Conservation (phyloP, 92 coral and sea anemone species). For the Epizoanthus fatuus region DNA sequence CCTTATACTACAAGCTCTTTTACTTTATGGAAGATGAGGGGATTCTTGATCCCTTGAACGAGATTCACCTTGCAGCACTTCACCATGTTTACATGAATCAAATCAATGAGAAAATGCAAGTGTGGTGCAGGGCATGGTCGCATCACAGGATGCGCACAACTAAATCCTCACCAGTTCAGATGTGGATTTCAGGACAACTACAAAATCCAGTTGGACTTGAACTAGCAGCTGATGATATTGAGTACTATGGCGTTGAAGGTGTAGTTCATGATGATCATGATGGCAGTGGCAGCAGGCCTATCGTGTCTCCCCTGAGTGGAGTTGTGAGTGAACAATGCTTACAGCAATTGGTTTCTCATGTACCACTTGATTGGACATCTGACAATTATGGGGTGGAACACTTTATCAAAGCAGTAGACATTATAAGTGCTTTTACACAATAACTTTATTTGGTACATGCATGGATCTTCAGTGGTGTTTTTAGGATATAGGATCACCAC, state of each 20-base stretch:
- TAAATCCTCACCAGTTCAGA: conserved; percentile 68
- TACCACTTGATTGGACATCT: conserved; percentile 46
- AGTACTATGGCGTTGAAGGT: conserved; percentile 68
- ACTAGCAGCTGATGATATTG: conserved; percentile 46
- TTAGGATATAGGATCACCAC: conserved; percentile 9
- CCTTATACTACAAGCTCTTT: conserved; percentile 73
- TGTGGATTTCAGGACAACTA: conserved; percentile 80
- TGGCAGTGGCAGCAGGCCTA: conserved; percentile 65
- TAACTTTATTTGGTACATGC: conserved; percentile 13
- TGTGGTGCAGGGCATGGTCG: conserved; percentile 82
- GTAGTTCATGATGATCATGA: conserved; percentile 49
- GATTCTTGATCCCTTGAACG: conserved; percentile 74
- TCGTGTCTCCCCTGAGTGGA: conserved; percentile 39
- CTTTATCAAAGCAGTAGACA: conserved; percentile 60
- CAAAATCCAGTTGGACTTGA: conserved; percentile 77
- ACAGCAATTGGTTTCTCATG: conserved; percentile 40
- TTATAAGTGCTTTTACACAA: conserved; percentile 34
- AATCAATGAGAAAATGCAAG: conserved; percentile 67
- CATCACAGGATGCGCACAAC: conserved; percentile 84
- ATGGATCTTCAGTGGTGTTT: conserved; percentile 13
- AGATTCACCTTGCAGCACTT: conserved; percentile 73
- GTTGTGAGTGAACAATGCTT: conserved; percentile 49
- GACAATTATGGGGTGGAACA: conserved; percentile 66
- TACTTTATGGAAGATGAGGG: conserved; percentile 86
- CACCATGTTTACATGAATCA: conserved; percentile 71